These are phyloP conservation scores for Dugesia japonica DNA, from an alignment of 2,888 invertebrate genomes.

Conservation along the genomic window DNA sequence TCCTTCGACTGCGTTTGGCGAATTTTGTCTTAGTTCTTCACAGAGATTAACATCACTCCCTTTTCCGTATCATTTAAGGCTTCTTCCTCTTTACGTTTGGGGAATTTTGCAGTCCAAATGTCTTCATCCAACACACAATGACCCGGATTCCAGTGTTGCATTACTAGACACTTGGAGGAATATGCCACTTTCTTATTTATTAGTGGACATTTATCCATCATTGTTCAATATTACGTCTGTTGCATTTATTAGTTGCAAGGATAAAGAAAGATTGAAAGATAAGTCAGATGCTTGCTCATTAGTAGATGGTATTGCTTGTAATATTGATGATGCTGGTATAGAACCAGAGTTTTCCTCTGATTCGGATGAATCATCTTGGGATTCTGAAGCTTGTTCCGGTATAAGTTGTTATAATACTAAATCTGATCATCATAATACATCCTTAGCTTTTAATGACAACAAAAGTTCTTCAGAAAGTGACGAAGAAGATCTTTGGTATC, in stretches of 20 bases:
- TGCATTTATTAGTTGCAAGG: slow-evolving; percentile 40
- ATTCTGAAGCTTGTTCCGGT: background rate
- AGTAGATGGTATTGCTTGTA: background rate
- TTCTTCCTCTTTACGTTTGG: slow-evolving; percentile 72
- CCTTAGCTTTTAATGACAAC: background rate
- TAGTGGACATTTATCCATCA: slow-evolving; percentile 74
- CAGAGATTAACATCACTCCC: slow-evolving; percentile 51
- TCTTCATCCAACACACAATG: slow-evolving; percentile 64
- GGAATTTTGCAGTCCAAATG: slow-evolving; percentile 79
- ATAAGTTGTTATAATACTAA: background rate
- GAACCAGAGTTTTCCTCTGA: background rate
- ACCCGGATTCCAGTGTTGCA: slow-evolving; percentile 75
- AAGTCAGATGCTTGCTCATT: background rate
- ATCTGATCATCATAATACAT: background rate
- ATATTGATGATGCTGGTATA: background rate
- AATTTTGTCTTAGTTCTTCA: slow-evolving; percentile 47
- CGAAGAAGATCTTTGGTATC: slow-evolving; percentile 42
- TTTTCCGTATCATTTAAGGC: slow-evolving; percentile 61
- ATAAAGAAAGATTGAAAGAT: background rate
- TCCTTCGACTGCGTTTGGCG: slow-evolving; percentile 56
- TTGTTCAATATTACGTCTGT: slow-evolving; percentile 70
- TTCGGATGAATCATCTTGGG: slow-evolving; percentile 28
- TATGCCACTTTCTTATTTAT: slow-evolving; percentile 62
- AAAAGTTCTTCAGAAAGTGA: background rate
- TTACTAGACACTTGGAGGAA: slow-evolving; percentile 84